A percentile compares a stretch with the other conserved stretches of the same genome.
Conservation (phyloP, 2,888 invertebrate species). For the Tetranychus piercei region DNA sequence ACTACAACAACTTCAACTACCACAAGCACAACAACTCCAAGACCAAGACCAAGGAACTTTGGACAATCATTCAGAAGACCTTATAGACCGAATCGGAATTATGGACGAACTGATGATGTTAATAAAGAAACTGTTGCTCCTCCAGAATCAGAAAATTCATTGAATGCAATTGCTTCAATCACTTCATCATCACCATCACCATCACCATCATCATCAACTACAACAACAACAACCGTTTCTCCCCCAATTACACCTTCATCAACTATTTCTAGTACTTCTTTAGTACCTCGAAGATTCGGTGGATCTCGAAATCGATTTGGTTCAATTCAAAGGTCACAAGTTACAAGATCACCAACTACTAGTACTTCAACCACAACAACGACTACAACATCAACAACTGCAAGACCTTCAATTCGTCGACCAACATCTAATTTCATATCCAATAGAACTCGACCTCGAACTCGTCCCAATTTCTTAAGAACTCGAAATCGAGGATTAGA, state of each 20-base stretch:
- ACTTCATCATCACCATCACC: background rate
- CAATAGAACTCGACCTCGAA: constrained; percentile 6
- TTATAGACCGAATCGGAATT: background rate
- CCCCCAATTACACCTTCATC: background rate
- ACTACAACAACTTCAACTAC: constrained; percentile 6
- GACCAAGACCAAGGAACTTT: background rate
- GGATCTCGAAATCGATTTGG: background rate
- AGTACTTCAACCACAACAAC: background rate
- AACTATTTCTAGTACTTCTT: background rate
- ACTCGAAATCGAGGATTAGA: background rate
- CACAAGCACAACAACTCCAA: background rate
- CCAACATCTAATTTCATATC: background rate
- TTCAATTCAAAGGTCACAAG: background rate
- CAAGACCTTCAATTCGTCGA: background rate
- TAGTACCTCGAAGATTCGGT: background rate
- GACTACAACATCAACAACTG: background rate
- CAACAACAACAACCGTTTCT: background rate
- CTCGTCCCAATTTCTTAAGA: background rate
- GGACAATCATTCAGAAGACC: background rate
- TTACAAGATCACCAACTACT: background rate
- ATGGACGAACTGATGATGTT: background rate
- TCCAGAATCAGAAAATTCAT: background rate
- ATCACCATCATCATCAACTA: background rate
- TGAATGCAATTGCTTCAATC: background rate
- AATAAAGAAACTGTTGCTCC: background rate